Evolutionary conservation across 1,140 invertebrate species (phyloP), one percentile per base, ranked within the genome.

Genomic region (Pogonomyrmex barbatus): DNA sequence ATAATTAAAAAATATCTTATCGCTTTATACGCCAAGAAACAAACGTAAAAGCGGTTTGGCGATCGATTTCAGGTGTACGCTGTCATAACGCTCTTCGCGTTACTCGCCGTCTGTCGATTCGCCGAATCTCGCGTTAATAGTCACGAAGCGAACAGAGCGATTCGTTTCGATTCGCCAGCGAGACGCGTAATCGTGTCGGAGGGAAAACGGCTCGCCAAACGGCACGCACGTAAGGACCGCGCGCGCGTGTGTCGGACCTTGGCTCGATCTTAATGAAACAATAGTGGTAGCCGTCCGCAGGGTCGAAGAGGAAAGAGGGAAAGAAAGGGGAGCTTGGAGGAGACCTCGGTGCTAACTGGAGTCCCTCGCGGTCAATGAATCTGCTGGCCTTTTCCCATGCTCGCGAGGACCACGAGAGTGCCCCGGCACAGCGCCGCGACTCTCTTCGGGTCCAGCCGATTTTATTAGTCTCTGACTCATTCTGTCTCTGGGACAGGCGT

Each of bases 341-440:
- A 87, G 87, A 90, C 82, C 86, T 86, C 91, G 87, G 87, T 89
- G 86, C 89, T 87, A 89, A 88, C 76, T 88, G 65, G 87, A 86
- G 89, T 87, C 81, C 83, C 88, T 63, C 63, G 88, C 87, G 92
- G 92, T 93, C 92, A 92, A 93, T 93, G 91, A 93, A 93, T 92
- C 91, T 92, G 92, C 87, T 93, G 92, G 92, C 92, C 92, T 93
- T 93, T 93, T 93, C 92, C 91, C 92, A 93, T 92, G 91, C 90
- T 86, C 92, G 91, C 81, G 90, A 90, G 83, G 83, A 88, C 42
- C 77, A 76, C 73, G 58, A 75, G 52, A 87, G 89, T 82, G 75
- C 77, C 89, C 86, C 78, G 82, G 71, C 88, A 24, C 24, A 78
- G 71, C 54, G 68, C 70, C 30, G 42, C 88, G 76, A 62, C 65